Percentiles rank a stretch among this genome's conserved stretches.
These are phyloP conservation scores for Lineus longissimus DNA, from an alignment of 1,140 invertebrate species.

Conservation along the genomic window DNA sequence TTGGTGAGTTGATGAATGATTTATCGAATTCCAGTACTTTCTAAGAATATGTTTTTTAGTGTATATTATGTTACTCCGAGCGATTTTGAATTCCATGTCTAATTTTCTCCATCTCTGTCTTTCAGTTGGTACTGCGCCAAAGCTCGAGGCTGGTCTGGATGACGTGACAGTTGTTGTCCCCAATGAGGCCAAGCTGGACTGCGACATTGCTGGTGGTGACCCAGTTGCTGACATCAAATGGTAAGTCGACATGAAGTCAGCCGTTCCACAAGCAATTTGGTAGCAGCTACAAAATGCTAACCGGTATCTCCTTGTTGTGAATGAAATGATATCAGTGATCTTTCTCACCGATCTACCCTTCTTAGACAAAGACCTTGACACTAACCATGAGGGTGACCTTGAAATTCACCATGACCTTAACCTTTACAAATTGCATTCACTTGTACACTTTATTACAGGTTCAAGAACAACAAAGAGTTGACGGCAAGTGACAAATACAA, in stretches of 20 bases:
- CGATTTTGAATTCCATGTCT: no score
- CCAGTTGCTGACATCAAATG: slow-evolving; percentile 49
- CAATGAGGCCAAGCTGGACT: slow-evolving; percentile 45
- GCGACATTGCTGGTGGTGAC: slow-evolving; percentile 45
- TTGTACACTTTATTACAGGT: slow-evolving; percentile 26
- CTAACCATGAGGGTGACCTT: no score
- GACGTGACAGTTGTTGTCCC: slow-evolving; percentile 41
- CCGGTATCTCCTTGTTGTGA: no score
- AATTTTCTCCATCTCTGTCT: no score
- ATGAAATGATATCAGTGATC: no score
- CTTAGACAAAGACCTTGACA: no score
- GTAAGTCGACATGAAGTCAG: no score
- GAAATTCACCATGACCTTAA: neutral
- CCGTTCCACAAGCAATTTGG: no score
- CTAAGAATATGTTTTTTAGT: neutral
- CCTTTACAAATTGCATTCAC: no score
- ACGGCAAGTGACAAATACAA: slow-evolving; percentile 48
- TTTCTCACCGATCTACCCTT: no score
- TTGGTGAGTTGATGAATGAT: slow-evolving; percentile 4
- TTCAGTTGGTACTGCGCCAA: slow-evolving; percentile 44
- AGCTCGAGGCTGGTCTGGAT: slow-evolving; percentile 38
- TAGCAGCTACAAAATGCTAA: no score
- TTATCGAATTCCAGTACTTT: no score
- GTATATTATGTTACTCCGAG: neutral
- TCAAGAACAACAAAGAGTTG: slow-evolving; percentile 44